These are phyloP conservation scores for Drosophila tristis DNA, from an alignment of 1,140 invertebrate genomes.

Conservation along the genomic window DNA sequence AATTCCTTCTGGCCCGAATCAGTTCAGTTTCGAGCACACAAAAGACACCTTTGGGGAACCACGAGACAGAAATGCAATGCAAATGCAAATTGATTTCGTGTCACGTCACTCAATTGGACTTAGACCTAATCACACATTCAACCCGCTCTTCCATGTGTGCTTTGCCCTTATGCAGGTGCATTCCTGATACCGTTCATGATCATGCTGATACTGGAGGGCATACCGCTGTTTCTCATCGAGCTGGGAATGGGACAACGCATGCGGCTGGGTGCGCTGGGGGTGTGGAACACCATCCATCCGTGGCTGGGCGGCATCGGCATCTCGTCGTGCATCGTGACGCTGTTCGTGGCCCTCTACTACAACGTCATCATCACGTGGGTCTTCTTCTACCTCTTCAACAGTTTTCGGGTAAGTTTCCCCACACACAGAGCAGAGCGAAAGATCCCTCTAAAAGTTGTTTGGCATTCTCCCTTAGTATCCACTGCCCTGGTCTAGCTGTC, in stretches of 20 bases:
- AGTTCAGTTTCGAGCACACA: background rate
- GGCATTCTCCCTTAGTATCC: slow-evolving; percentile 85
- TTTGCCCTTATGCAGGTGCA: slow-evolving; percentile 88
- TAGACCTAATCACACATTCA: background rate
- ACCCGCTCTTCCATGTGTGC: background rate
- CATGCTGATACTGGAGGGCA: slow-evolving; percentile 96
- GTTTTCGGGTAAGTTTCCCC: slow-evolving; percentile 89
- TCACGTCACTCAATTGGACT: slow-evolving; percentile 19
- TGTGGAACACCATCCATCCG: slow-evolving; percentile 97
- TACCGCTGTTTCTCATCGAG: slow-evolving; percentile 97
- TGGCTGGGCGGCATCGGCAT: slow-evolving; percentile 96
- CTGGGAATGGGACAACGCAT: slow-evolving; percentile 96
- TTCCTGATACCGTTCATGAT: slow-evolving; percentile 98
- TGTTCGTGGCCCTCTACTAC: slow-evolving; percentile 97
- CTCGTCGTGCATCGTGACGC: slow-evolving; percentile 95
- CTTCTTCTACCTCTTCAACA: slow-evolving; percentile 97
- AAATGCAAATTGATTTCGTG: slow-evolving; percentile 44
- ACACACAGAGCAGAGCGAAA: too few species aligned
- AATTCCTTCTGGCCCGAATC: too few species aligned
- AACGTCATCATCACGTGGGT: slow-evolving; percentile 99
- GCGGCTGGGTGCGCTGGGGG: slow-evolving; percentile 94
- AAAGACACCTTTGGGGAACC: background rate
- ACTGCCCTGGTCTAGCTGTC: slow-evolving; percentile 94
- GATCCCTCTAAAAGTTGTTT: background rate
- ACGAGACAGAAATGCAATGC: slow-evolving; percentile 16